Base-by-base conservation (phyloP, 2,113 vertebrate genomes). In the Microtus montanus region DNA sequence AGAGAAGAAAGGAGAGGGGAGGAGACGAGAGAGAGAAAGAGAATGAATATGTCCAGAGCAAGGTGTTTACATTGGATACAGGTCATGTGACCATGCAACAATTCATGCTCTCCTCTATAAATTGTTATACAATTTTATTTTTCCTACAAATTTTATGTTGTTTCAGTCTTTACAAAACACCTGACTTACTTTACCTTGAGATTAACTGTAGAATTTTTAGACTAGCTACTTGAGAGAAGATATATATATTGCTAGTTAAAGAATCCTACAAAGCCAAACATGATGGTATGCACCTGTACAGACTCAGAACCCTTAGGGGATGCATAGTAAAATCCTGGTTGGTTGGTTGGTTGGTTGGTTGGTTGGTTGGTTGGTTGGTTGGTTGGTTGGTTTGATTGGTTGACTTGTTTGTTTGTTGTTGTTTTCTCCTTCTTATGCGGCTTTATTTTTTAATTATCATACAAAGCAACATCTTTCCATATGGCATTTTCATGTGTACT, bases 111-210 rank as follows among this genome's bases (percentile, higher is more conserved):
- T 17, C 58, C n/a, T 28, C 58, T 41, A 58, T 58, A 28, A 63
- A 28, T 63, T 41, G 26, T 28, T 63, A 77, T 8, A 77, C 61
- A 61, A 83, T 63, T 61, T 61, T 24, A 73, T 38, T 71, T 73
- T 73, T 38, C n/a, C 9, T 10, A 41, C n/a, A 93, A 86, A n/a
- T 71, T 71, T 71, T 71, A 70, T n/a, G 35, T 19, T 71, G 14
- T 89, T 94, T 77, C 24, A 12, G 74, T 90, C 95, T 91, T n/a
- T 26, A 49, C 44, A 58, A 71, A 94, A 93, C 5, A 33, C 66
- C 63, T 86, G n/a, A 54, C 33, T 47, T 71, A 61, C 63, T 79
- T 91, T 97, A 66, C 41, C 58, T 93, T 77, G 24, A 82, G 1
- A 49, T 75, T 86, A 86, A 20, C 61, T 66, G 7, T 89, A 89